phyloP scores from a whole-genome alignment of 2,888 invertebrate species.

The Hydrotaea diabolus region DNA sequence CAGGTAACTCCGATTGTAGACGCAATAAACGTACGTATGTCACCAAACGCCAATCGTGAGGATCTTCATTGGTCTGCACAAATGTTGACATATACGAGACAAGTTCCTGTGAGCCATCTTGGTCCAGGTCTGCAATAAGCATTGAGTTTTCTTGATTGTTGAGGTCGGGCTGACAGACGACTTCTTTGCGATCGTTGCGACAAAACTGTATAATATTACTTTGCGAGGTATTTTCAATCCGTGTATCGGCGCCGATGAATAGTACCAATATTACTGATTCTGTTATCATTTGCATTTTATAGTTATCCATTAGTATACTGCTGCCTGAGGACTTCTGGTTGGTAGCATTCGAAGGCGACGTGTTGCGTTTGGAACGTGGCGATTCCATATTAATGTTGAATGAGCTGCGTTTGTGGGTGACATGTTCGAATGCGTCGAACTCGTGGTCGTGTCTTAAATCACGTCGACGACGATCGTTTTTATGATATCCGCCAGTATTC shows the following conservation, averaged over 20 bases:
- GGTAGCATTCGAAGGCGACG: constrained; percentile 68
- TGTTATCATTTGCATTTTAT: constrained; percentile 83
- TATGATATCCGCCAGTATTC: constrained; percentile 8
- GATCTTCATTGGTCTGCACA: constrained; percentile 75
- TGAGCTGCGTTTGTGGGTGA: constrained; percentile 75
- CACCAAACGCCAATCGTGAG: constrained; percentile 83
- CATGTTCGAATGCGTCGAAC: constrained; percentile 76
- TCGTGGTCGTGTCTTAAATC: constrained; percentile 70
- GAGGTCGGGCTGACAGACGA: constrained; percentile 88
- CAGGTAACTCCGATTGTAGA: constrained; percentile 87
- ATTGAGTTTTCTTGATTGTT: constrained; percentile 87
- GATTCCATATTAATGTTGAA: constrained; percentile 73
- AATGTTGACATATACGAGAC: constrained; percentile 89
- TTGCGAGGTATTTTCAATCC: constrained; percentile 89
- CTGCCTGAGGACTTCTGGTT: constrained; percentile 69
- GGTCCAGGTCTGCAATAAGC: constrained; percentile 88
- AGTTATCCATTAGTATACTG: constrained; percentile 72
- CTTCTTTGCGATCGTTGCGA: constrained; percentile 75
- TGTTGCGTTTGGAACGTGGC: constrained; percentile 68
- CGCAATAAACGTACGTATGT: constrained; percentile 87
- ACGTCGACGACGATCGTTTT: constrained; percentile 51
- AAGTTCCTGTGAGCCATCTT: constrained; percentile 88
- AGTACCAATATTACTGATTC: constrained; percentile 90
- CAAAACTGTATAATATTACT: constrained; percentile 90
- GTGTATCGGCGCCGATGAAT: constrained; percentile 87